Evolutionary conservation across 2,113 vertebrate species (phyloP).

Genomic region (Poeciliopsis prolifica): DNA sequence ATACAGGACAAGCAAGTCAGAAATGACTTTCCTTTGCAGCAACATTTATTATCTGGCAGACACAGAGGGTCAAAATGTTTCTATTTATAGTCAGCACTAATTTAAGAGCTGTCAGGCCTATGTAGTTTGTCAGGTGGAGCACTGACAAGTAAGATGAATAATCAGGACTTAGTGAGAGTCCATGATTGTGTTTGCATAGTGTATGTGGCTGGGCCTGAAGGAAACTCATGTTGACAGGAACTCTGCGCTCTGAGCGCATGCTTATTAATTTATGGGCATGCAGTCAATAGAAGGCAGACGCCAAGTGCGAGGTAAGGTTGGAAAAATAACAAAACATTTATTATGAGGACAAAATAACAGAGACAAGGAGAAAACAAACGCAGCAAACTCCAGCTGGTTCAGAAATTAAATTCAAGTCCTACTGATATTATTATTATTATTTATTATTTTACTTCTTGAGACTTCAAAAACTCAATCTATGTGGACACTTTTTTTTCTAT

Average conservation of each 20-base stretch:
- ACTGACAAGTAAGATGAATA: slow-evolving; percentile 18
- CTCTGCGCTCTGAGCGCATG: slow-evolving; percentile 12
- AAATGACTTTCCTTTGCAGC: slow-evolving; percentile 10
- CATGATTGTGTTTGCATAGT: background rate
- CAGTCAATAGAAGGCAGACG: slow-evolving; percentile 3
- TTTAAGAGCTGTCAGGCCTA: slow-evolving; percentile 36
- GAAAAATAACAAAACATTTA: slow-evolving; percentile 13
- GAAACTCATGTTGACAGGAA: slow-evolving; percentile 14
- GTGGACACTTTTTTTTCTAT: too few species aligned
- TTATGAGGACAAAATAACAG: background rate
- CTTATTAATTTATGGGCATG: slow-evolving; percentile 27
- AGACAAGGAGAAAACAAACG: slow-evolving; percentile 3
- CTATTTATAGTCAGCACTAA: slow-evolving; percentile 52
- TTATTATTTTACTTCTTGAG: too few species aligned
- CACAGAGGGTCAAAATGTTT: slow-evolving; percentile 31
- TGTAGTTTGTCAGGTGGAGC: slow-evolving; percentile 39
- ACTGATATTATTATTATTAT: too few species aligned
- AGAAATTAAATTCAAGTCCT: background rate
- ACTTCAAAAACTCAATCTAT: too few species aligned
- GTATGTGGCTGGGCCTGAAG: background rate
- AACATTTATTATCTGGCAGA: slow-evolving; percentile 49
- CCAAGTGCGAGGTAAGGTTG: background rate
- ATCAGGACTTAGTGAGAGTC: background rate
- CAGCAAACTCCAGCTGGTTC: slow-evolving; percentile 2
- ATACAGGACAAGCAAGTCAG: slow-evolving; percentile 3